Percentiles rank a stretch among this genome's conserved stretches.
These are phyloP conservation scores for Beaufortia kweichowensis DNA, from an alignment of 2,113 vertebrate species.

Conservation along the genomic window DNA sequence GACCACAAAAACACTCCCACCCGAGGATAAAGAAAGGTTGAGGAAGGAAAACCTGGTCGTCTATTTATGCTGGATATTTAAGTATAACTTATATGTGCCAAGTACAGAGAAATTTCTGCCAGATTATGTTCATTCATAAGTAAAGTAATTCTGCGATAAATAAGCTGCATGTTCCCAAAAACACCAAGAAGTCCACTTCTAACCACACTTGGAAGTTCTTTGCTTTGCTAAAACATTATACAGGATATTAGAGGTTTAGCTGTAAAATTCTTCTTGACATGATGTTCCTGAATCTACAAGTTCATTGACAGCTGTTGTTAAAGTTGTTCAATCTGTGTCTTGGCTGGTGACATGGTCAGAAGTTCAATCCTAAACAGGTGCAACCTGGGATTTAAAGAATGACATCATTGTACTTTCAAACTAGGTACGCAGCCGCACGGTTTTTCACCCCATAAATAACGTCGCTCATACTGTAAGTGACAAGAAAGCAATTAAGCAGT, in stretches of 20 bases:
- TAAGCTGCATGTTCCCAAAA: neutral
- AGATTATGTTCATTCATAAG: too few species aligned
- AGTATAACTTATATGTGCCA: neutral
- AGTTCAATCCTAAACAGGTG: neutral
- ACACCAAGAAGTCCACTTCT: neutral
- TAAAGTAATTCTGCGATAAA: neutral
- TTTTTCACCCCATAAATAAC: neutral
- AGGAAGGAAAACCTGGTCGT: conserved; percentile 9
- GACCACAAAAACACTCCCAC: neutral
- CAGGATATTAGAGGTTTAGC: neutral
- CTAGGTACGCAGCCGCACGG: neutral
- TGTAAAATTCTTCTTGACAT: neutral
- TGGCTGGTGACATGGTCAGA: neutral
- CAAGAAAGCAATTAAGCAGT: neutral
- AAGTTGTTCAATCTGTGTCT: too few species aligned
- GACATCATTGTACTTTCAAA: neutral
- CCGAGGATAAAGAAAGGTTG: neutral
- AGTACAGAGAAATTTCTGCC: neutral
- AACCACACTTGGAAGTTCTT: neutral
- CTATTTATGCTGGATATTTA: conserved; percentile 16
- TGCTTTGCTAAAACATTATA: neutral
- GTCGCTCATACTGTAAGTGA: neutral
- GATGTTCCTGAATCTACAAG: neutral
- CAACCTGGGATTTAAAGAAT: neutral
- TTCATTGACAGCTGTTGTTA: too few species aligned